Evolutionary conservation across 2,797 vertebrate genomes (phyloP), one percentile per base, ranked within the genome.

Genomic region (Cheirogaleus major): DNA sequence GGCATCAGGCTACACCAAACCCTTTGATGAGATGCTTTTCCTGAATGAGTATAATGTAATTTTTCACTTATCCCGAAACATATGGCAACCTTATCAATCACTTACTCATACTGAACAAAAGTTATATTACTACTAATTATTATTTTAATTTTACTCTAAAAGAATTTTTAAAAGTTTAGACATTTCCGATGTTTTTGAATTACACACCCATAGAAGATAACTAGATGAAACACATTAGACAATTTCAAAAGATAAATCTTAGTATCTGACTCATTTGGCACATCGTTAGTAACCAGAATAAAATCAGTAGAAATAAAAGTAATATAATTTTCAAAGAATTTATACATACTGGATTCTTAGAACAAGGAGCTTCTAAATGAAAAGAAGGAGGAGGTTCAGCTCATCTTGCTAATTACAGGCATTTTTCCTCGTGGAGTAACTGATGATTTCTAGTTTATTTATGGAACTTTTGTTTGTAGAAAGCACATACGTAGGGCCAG

Each of bases 401-500:
- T 73, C 55, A 50, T 90, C 30, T 80, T 52, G 93, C 38, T 75
- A 94, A 94, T 45, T 55, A 80, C 20, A 38, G 35, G 35, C 43
- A 48, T 89, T 20, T 93, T 95, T 97, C 96, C 96, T 92, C 82
- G 73, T 38, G 79, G 92, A 52, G 80, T 95, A 30, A 87, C 20
- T 22, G 63, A 78, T 65, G 95, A 98, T 78, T 98, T 98, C 94
- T 98, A 97, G 70, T 93, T 97, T 32, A 98, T 80, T 2, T 98
- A 93, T 50, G 98, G 93, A 91, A 99, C 72, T 97, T 99, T 99
- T 43, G 97, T 98, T 95, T 98, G 98, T 87, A 99, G 99, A 96
- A 99, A 99, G 97, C 96, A 85, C 99, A 98, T 10, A 99, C 85
- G 0, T 98, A 98, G 4, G 99, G 99, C 99, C 99, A 99, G 97